Base-by-base conservation (phyloP, 2,888 invertebrate species). In the Yponomeuta sedellus region DNA sequence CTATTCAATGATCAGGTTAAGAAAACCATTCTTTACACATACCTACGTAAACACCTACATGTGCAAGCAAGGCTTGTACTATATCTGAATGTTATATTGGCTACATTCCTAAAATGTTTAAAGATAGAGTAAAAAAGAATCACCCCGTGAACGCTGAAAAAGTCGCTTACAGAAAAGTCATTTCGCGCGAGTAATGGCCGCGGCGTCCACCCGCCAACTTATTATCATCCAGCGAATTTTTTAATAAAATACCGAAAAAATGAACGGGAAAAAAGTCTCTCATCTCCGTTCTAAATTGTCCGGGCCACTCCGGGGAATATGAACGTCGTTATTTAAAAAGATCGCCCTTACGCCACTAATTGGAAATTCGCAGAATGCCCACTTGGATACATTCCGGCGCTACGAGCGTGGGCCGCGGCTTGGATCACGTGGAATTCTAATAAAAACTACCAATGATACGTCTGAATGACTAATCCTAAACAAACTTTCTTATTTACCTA, bases 251-350 rank as follows among this genome's bases (percentile, higher is more conserved):
- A 86, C 39, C 34, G 34, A 64, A 25, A 61, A 57, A 44, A 22
- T 52, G 19, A 44, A 85, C 44, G 84, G 84, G 84, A 88, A 86
- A 87, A 64, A 86, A 86, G 85, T 81, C 82, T 82, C 80, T 84
- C 89, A 88, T 88, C 88, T 87, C 85, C 84, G 52, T 19, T 85
- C 86, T 89, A 88, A 90, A 90, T 90, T 91, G 88, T 89, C 80
- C 81, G 77, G 78, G 76, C 77, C 79, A 79, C 88, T 89, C 80
- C 81, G 77, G 80, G 82, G 88, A 88, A 90, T 89, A 91, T 91
- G 88, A 91, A 87, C 85, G 88, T 82, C 89, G 85, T 90, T 90
- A 90, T 89, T 90, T 88, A 86, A 89, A 88, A 88, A 86, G 85
- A 85, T 85, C 82, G 86, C 87, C 78, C 79, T 81, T 34, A 34